Conservation (phyloP, 2,888 invertebrate genomes). For the Sinopyrophorus schimmeli region DNA sequence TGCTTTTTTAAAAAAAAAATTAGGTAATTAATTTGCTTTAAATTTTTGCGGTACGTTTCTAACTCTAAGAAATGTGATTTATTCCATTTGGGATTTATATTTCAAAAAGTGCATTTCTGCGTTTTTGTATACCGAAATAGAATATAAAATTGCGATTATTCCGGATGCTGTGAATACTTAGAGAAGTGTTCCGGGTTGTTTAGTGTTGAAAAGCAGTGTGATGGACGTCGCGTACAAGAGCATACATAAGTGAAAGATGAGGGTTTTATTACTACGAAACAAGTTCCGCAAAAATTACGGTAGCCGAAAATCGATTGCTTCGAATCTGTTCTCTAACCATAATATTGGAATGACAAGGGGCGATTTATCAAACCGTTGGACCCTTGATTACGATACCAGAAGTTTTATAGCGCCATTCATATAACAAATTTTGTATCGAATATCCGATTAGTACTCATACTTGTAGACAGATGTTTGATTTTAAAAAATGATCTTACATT, state of each 20-base stretch:
- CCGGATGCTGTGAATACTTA: neutral
- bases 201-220: slow-evolving; percentile 5
- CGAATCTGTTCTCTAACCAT: slow-evolving; percentile 8
- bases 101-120: slow-evolving; percentile 6
- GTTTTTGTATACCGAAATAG: slow-evolving; percentile 7
- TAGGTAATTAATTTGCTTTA: too few relatives aligned
- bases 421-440: neutral
- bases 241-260: slow-evolving; percentile 9
- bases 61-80: too few relatives aligned
- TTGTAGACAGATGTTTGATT: too few relatives aligned
- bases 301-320: slow-evolving; percentile 9
- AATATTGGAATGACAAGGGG: slow-evolving; percentile 10
- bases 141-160: slow-evolving; percentile 8
- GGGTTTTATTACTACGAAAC: slow-evolving; percentile 10
- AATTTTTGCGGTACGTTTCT: too few relatives aligned
- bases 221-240: slow-evolving; percentile 2
- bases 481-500: too few relatives aligned
- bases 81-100: too few relatives aligned
- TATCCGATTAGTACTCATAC: too few relatives aligned
- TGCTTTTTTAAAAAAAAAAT: too few relatives aligned
- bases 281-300: slow-evolving; percentile 12
- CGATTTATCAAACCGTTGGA: slow-evolving; percentile 5
- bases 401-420: slow-evolving; percentile 1
- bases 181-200: slow-evolving; percentile 1
- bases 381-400: slow-evolving; percentile 4